These are phyloP conservation scores for Fratercula arctica DNA, from an alignment of 2,797 vertebrate genomes.

Conservation along the genomic window DNA sequence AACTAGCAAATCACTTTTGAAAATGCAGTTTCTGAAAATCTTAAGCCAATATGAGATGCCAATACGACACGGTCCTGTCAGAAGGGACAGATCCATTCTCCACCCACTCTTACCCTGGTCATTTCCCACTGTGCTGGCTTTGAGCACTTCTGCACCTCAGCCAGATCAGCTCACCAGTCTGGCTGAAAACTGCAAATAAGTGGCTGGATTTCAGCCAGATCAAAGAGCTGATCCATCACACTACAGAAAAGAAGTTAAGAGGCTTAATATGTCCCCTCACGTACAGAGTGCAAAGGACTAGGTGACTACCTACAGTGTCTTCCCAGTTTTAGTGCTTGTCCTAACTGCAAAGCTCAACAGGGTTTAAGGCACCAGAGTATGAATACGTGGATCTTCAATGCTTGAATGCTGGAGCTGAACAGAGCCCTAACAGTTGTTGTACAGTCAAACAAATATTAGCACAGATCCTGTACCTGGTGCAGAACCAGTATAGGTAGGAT, in stretches of 20 bases:
- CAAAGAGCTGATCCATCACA: background rate
- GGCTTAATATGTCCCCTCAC: background rate
- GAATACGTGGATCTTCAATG: background rate
- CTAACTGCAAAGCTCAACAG: background rate
- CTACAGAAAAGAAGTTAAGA: background rate
- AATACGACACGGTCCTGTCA: background rate
- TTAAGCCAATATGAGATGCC: background rate
- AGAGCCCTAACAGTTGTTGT: background rate
- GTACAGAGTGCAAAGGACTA: background rate
- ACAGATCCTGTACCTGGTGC: background rate
- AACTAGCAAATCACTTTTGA: slow-evolving; percentile 24
- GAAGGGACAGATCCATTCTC: background rate
- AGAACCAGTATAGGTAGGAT: background rate
- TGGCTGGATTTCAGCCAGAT: background rate
- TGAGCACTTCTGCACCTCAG: background rate
- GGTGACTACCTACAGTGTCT: background rate
- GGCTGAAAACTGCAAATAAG: background rate
- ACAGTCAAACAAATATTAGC: background rate
- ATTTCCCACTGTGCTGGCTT: background rate
- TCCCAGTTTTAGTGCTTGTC: background rate
- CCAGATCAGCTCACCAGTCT: background rate
- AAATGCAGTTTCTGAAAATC: slow-evolving; percentile 15
- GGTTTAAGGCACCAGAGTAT: background rate
- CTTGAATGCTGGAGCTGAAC: background rate
- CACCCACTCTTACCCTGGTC: background rate